Percentiles rank a stretch among this genome's conserved stretches.
These are phyloP conservation scores for Lysandra bellargus DNA, from an alignment of 2,888 invertebrate species.

Conservation along the genomic window DNA sequence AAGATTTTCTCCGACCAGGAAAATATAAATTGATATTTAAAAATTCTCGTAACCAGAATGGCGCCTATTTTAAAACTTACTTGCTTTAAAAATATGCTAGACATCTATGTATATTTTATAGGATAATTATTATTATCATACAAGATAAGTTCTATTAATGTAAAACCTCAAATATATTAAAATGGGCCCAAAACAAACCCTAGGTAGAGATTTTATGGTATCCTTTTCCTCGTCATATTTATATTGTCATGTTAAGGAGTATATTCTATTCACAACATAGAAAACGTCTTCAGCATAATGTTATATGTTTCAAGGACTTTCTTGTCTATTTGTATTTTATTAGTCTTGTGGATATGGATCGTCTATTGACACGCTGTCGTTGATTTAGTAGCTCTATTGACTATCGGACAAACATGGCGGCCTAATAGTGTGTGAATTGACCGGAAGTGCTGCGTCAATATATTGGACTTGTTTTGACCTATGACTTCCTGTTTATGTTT, in stretches of 20 bases:
- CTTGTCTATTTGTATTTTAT: background rate
- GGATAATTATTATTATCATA: too few species aligned
- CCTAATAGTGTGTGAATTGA: constrained; percentile 23
- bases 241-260: background rate
- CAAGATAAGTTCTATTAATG: too few species aligned
- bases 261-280: background rate
- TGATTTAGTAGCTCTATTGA: constrained; percentile 20
- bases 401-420: background rate
- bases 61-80: too few species aligned
- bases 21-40: too few species aligned
- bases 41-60: too few species aligned
- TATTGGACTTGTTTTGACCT: background rate
- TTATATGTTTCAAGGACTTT: background rate
- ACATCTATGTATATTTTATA: too few species aligned
- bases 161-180: too few species aligned
- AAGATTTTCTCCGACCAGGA: too few species aligned
- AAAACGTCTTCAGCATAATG: background rate
- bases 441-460: constrained; percentile 14
- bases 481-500: background rate
- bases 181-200: too few species aligned
- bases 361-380: background rate
- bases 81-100: too few species aligned
- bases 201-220: too few species aligned
- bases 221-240: too few species aligned
- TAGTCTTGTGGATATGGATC: background rate